Percentiles rank a stretch among this genome's conserved stretches.
These are phyloP conservation scores for Bufotes viridis DNA, from an alignment of 2,797 vertebrate genomes.

Conservation along the genomic window DNA sequence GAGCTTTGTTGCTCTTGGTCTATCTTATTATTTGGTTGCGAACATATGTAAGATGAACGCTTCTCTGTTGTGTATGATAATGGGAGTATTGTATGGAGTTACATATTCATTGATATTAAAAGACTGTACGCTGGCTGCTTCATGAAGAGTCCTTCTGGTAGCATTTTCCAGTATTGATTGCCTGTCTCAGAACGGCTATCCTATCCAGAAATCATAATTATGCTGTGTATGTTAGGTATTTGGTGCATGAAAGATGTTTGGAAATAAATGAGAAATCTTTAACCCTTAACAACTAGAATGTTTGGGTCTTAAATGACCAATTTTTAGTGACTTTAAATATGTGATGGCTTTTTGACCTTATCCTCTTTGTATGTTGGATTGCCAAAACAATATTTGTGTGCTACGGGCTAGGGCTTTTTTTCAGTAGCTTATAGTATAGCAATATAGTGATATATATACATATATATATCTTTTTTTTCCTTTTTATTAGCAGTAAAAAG, in stretches of 20 bases:
- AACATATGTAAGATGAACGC: slow-evolving; percentile 2
- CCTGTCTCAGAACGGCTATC: neutral
- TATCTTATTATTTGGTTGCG: neutral
- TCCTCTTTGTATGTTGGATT: too few species aligned
- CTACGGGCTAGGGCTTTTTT: too few species aligned
- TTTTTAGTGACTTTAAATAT: neutral
- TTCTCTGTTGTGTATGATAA: neutral
- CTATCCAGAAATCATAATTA: neutral
- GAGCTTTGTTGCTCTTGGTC: neutral
- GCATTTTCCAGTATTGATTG: slow-evolving; percentile 12
- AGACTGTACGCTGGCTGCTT: neutral
- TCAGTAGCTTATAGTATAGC: too few species aligned
- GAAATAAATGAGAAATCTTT: neutral
- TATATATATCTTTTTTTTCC: too few species aligned
- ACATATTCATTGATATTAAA: neutral
- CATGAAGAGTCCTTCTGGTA: neutral
- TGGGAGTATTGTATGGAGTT: neutral
- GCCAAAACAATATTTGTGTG: too few species aligned
- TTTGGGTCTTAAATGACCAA: neutral
- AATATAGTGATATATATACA: too few species aligned
- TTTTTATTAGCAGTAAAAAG: too few species aligned
- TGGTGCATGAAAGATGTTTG: neutral
- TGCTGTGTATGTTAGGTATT: neutral
- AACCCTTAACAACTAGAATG: neutral
- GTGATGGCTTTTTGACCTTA: too few species aligned